These are phyloP conservation scores for Pangasius mekongensis DNA, from an alignment of 2,797 vertebrate genomes.

Conservation along the genomic window DNA sequence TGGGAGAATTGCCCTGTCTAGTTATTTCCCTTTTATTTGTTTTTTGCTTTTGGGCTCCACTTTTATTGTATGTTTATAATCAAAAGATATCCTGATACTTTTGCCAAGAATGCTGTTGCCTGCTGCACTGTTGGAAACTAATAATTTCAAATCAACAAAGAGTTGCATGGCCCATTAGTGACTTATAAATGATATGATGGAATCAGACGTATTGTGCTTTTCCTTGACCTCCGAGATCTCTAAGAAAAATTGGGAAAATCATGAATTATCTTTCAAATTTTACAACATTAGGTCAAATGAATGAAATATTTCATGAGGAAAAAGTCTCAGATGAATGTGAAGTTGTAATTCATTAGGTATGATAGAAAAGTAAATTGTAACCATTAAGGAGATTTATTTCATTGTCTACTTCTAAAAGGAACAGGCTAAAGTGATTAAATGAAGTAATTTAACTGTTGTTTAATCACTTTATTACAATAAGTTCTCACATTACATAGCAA, in stretches of 20 bases:
- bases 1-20: too few relatives aligned
- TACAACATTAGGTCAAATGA: neutral
- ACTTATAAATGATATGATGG: neutral
- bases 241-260: neutral
- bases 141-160: neutral
- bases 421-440: neutral
- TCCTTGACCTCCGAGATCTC: neutral
- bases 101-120: neutral
- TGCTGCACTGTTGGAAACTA: neutral
- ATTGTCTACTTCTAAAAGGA: neutral
- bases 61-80: neutral
- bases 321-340: neutral
- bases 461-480: neutral
- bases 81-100: neutral
- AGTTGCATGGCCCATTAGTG: neutral
- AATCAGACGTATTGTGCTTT: neutral
- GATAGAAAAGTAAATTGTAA: neutral
- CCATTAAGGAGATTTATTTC: neutral
- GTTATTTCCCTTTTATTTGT: neutral
- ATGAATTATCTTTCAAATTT: neutral
- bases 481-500: neutral
- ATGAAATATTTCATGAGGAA: neutral
- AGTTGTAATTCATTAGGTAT: neutral
- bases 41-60: neutral
- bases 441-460: neutral